Base-by-base conservation (phyloP, 2,113 vertebrate genomes). In the Ailuropoda melanoleuca region DNA sequence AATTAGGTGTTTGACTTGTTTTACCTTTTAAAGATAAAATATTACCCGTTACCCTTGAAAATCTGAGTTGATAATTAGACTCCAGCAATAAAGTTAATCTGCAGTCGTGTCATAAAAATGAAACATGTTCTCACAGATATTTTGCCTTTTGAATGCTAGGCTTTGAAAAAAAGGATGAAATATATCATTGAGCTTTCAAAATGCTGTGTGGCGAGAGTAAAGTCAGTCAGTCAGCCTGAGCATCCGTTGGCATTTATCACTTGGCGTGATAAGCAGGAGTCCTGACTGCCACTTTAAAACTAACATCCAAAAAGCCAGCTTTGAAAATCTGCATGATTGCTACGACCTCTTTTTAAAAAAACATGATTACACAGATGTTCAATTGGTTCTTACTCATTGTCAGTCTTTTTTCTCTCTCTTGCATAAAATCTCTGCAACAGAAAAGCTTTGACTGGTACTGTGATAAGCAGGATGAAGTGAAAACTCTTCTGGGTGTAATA, bases 401-500 rank as follows among this genome's bases (percentile, higher is more conserved):
- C 18, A 88, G 93, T 58, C 83, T 68, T 95, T 87, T 62, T 56
- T 87, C 12, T 83, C 81, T 94, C 92, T 93, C 53, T 91, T 62
- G 86, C 93, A 98, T 92, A 95, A 96, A 85, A 43, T 50, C 31
- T 96, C 97, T 97, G 62, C 39, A 2, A 90, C 29, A 95, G 95
- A 97, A 90, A 94, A 75, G 96, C 98, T 98, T 95, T 97, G 96
- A 98, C 96, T 82, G 85, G 39, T 75, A 56, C 95, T 97, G 29
- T 92, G 93, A 72, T 97, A 96, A 97, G 95, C 93, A 80, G 88
- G 62, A 88, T 75, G 80, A 82, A 98, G 82, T 97, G 43, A 95
- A 96, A 98, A 98, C 96, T 97, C 97, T 98, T 94, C 91, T 23
- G 97, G 83, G 97, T 97, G 75, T 97, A 96, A 96, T 97, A 97